Base-by-base conservation (phyloP, 2,113 vertebrate species). In the Plecotus auritus region DNA sequence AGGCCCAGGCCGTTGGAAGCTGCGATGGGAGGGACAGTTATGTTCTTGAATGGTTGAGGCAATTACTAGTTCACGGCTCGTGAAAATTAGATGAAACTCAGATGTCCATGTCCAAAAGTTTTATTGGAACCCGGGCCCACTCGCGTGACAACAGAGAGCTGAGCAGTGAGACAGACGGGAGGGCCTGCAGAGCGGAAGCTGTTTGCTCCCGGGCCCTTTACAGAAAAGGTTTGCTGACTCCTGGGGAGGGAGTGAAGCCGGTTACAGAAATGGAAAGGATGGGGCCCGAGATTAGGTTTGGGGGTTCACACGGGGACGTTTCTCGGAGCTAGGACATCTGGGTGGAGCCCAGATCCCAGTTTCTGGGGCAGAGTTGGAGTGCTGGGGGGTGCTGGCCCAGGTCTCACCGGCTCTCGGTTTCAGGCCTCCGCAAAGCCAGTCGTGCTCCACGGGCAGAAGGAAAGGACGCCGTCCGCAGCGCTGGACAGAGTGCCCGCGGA, bases 401-500 rank as follows among this genome's bases (percentile, higher is more conserved):
- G 45, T 77, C 37, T 81, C 59, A 23, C 17, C 4, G 0, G 14
- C 56, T 59, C 51, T 66, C 1, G 0, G 1, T 84, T 95, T 49
- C 67, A 97, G 96, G 45, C n/a, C 35, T 42, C 82, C 0, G 13
- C 22, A 14, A 69, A 40, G 49, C 51, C 20, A 1, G 26, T 4
- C 32, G 30, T 2, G 5, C n/a, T 4, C 4, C 45, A 14, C 17
- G 3, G 0, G 51, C 14, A 9, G 0, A n/a, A 87, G 72, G 70
- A 76, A 18, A 59, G 64, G 70, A 67, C 12, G 76, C 54, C 9
- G 0, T 14, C 12, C 0, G 8, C n/a, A 30, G 45, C 84, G 56
- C 1, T 0, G 30, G 1, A 1, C 37, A 23, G 42, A 9, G 28
- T 1, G 0, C 11, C 49, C 61, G 0, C 1, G 0, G 30, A 45